Percentiles rank a stretch among this genome's conserved stretches.
Evolutionary conservation across 2,888 invertebrate species (phyloP).

Genomic region (Zygaena filipendulae): DNA sequence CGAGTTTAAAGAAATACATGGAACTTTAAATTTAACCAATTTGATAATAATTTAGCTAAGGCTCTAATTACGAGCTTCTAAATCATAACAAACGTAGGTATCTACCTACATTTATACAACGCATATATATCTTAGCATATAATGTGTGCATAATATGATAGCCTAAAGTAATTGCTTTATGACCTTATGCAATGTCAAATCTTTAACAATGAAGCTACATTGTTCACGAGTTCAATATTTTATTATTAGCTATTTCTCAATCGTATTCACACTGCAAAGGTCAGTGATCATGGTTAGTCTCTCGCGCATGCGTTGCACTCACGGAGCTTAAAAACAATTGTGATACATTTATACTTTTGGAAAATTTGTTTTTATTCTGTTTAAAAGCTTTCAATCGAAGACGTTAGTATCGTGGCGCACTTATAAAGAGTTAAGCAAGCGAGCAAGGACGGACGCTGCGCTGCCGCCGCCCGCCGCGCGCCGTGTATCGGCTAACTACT

Average conservation of each 20-base stretch:
- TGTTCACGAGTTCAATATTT: conserved; percentile 34
- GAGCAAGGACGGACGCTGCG: conserved; percentile 44
- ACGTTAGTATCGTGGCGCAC: conserved; percentile 36
- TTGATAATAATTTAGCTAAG: too few relatives aligned
- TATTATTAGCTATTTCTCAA: conserved; percentile 1
- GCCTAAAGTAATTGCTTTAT: conserved; percentile 25
- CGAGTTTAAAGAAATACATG: too few relatives aligned
- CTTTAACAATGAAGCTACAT: conserved; percentile 35
- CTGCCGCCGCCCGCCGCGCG: too few relatives aligned
- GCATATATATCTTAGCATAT: too few relatives aligned
- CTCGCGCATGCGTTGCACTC: conserved; percentile 18
- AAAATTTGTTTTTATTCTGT: conserved; percentile 19
- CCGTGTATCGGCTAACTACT: conserved; percentile 19
- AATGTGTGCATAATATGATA: too few relatives aligned
- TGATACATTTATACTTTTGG: too few relatives aligned
- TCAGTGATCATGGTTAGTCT: conserved; percentile 33
- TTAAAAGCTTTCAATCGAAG: conserved; percentile 53
- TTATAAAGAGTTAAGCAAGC: conserved; percentile 49
- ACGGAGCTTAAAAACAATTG: too few relatives aligned
- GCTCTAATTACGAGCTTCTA: too few relatives aligned
- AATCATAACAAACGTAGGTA: too few relatives aligned
- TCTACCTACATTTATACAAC: too few relatives aligned
- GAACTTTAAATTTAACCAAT: too few relatives aligned
- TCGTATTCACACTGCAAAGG: conserved; percentile 33
- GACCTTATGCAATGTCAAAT: conserved; percentile 36